A percentile compares a stretch with the other conserved stretches of the same genome.
Conservation (phyloP, 2,888 invertebrate genomes). For the Megamerina dolium region DNA sequence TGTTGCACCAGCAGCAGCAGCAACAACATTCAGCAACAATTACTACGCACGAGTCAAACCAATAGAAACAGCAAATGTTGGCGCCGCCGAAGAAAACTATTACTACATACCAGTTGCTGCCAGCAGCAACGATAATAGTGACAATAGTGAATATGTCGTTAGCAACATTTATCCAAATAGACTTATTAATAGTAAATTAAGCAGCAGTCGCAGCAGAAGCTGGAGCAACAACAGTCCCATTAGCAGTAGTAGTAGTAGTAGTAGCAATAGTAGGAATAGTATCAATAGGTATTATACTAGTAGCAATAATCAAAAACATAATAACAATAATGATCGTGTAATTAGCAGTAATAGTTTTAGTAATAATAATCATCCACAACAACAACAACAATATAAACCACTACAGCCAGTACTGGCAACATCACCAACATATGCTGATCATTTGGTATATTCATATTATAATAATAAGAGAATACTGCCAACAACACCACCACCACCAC, state of each 20-base stretch:
- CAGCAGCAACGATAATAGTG: conserved; percentile 18
- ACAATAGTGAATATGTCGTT: not conserved
- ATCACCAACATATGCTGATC: conserved; percentile 13
- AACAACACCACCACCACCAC: no score
- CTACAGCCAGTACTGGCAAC: not conserved
- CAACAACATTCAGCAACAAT: conserved; percentile 11
- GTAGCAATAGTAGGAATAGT: conserved; percentile 31
- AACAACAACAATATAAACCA: conserved; percentile 18
- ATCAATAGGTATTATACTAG: conserved; percentile 30
- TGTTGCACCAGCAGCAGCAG: conserved; percentile 9
- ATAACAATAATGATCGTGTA: conserved; percentile 24
- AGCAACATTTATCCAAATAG: conserved; percentile 30
- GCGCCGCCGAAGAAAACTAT: conserved; percentile 14
- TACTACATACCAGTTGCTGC: conserved; percentile 15
- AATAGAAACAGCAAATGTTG: conserved; percentile 12
- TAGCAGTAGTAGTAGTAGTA: conserved; percentile 31
- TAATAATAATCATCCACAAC: conserved; percentile 15
- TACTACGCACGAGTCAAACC: conserved; percentile 19
- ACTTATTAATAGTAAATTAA: conserved; percentile 29
- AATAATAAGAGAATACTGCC: no score
- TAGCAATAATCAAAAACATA: conserved; percentile 30
- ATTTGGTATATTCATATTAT: conserved; percentile 18
- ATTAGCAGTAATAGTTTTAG: conserved; percentile 17
- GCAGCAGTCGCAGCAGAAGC: conserved; percentile 29
- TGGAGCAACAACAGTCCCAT: conserved; percentile 31